Evolutionary conservation across 2,797 vertebrate species (phyloP).

Genomic region (Zenarchopterus dispar): DNA sequence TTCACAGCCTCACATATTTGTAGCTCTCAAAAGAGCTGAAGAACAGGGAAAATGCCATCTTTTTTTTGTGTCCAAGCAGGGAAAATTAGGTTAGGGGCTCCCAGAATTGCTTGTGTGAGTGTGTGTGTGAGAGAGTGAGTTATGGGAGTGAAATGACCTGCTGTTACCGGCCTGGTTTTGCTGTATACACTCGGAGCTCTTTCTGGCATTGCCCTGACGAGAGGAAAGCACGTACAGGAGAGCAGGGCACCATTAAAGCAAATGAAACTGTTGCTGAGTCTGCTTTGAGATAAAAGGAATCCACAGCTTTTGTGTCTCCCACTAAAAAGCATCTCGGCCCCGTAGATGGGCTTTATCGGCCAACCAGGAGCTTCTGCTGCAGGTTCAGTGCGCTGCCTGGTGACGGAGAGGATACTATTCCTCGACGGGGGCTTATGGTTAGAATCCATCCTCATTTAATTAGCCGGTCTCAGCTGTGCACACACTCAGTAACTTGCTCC

Average conservation of each 20-base stretch:
- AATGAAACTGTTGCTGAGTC: constrained; percentile 48
- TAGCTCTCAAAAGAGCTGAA: constrained; percentile 40
- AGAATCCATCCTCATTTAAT: constrained; percentile 78
- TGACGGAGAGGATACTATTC: constrained; percentile 63
- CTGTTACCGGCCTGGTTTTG: constrained; percentile 80
- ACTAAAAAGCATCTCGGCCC: constrained; percentile 25
- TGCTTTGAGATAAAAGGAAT: constrained; percentile 47
- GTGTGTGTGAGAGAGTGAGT: constrained; percentile 68
- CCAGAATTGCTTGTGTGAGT: constrained; percentile 59
- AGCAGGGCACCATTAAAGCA: constrained; percentile 45
- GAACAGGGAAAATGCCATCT: constrained; percentile 37
- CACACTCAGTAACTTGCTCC: constrained; percentile 58
- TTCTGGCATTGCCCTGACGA: constrained; percentile 39
- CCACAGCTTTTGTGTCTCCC: constrained; percentile 36
- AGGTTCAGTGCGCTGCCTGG: constrained; percentile 46
- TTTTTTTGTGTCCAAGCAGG: constrained; percentile 57
- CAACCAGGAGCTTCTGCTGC: constrained; percentile 52
- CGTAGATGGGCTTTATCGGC: constrained; percentile 28
- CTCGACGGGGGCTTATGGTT: constrained; percentile 56
- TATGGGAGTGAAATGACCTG: constrained; percentile 66
- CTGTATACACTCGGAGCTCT: constrained; percentile 45
- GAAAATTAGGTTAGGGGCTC: constrained; percentile 69
- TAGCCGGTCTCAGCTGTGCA: constrained; percentile 76
- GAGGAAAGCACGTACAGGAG: constrained; percentile 33
- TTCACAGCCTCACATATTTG: constrained; percentile 30